Base-by-base conservation (phyloP, 2,797 vertebrate species). In the Microcaecilia unicolor region DNA sequence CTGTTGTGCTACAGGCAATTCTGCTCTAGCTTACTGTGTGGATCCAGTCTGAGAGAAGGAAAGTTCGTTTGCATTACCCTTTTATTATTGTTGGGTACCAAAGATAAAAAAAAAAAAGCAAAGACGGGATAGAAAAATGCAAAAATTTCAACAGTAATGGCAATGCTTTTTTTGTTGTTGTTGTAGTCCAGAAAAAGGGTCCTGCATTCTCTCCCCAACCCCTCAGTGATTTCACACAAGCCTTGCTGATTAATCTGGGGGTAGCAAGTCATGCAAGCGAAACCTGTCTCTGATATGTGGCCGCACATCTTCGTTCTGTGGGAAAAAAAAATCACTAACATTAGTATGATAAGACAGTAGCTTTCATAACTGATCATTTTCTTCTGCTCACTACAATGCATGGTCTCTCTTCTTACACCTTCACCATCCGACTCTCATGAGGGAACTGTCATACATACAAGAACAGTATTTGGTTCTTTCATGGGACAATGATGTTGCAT, bases 231-330 rank as follows among this genome's bases (percentile, higher is more conserved):
- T 46, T 53, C 79, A 52, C 41, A 31, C 51, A 62, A 67, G 77
- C 62, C 58, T 64, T 15, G 22, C 48, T 37, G 37, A 59, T 92
- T 91, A 97, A 48, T 98, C 95, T 4, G 95, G 92, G 51, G 95
- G 95, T 75, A 98, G 84, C 67, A 97, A 81, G 80, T 98, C 95
- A 51, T 98, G 95, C 83, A 98, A 90, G 51, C 94, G 91, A 81
- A 98, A 98, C 72, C 86, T 86, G 75, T 97, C 93, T 69, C 91
- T 80, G 75, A 98, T 94, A 47, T 98, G 91, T 38, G 94, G 95
- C 44, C 95, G 88, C 61, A 98, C 95, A 67, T 98, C 95, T 79
- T 97, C 93, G 35, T 98, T 92, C 95, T 98, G 81, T 13, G 39
- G 13, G 15, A 31, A 10, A 23, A 23, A 39, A 25, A 14, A 2